phyloP scores from a whole-genome alignment of 1,140 invertebrate genomes.

The Macrosteles quadrilineatus region DNA sequence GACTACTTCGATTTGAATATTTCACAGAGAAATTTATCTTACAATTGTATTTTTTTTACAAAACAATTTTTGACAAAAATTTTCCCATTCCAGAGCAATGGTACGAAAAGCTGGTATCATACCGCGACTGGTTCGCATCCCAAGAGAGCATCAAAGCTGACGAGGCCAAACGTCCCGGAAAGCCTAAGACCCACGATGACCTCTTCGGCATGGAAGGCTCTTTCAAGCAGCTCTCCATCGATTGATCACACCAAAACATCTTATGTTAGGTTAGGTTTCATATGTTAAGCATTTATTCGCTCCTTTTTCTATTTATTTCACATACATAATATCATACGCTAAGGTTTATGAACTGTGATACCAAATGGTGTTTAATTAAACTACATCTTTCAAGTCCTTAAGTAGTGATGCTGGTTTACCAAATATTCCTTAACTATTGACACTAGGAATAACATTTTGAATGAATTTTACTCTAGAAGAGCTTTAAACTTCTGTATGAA shows the following conservation, averaged over 20 bases:
- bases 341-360: too few species aligned
- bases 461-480: too few species aligned
- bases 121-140: slow-evolving; percentile 71
- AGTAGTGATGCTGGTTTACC: too few species aligned
- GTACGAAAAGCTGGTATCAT: slow-evolving; percentile 70
- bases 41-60: too few species aligned
- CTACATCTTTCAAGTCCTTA: too few species aligned
- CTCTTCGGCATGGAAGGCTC: slow-evolving; percentile 81
- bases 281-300: neutral
- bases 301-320: neutral
- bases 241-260: slow-evolving; percentile 52
- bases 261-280: neutral
- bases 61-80: too few species aligned
- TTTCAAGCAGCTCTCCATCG: slow-evolving; percentile 74
- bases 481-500: too few species aligned
- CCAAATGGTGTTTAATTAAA: too few species aligned
- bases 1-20: too few species aligned
- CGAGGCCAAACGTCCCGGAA: slow-evolving; percentile 71
- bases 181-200: slow-evolving; percentile 77
- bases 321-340: neutral
- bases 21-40: too few species aligned
- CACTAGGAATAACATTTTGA: too few species aligned
- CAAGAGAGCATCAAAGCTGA: slow-evolving; percentile 73
- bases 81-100: slow-evolving; percentile 64
- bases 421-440: too few species aligned